Base-by-base conservation (phyloP, 92 coral and sea anemone species). In the Zoanthus sansibaricus region DNA sequence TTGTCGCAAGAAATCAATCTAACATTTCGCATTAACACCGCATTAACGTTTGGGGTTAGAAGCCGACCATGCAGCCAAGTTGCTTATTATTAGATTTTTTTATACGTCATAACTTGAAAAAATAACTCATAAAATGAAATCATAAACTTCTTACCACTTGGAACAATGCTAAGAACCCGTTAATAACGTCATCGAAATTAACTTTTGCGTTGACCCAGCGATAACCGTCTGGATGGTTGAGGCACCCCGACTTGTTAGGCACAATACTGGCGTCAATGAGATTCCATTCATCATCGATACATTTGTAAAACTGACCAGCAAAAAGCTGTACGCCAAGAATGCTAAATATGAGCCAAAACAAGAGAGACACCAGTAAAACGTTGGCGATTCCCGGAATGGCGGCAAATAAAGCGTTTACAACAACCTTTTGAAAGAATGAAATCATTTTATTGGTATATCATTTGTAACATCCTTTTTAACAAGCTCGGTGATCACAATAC, bases 311-410 rank as follows among this genome's bases (percentile, higher is more conserved):
- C 90, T 83, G 87, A 2, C 99, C 99, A 37, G 97, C 97, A 86
- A 97, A 97, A 47, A 97, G 82, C 88, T 97, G 99, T 3, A 97
- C 99, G 11, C 99, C 99, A 71, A 97, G 91, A 71, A 95, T 97
- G 16, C 98, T 96, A 88, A 97, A 97, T 76, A 97, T 97, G 72
- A 97, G 52, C 99, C 99, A 97, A 92, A 94, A 97, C 16, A 97
- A 86, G 59, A 97, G 91, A 7, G 98, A 94, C 14, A 97, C 99
- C 73, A 97, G 89, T 1, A 97, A 89, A 15, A 97, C 99, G 86
- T 97, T 97, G 9, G 93, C 95, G 33, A 97, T 97, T 42, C 98
- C 99, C 33, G 99, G 99, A 47, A 97, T 97, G 54, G 99, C 98
- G 56, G 94, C 94, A 82, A 97, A 97, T 9, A 97, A 82, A 45